These are phyloP conservation scores for Cephonodes hylas DNA, from an alignment of 2,888 invertebrate genomes.

Conservation along the genomic window DNA sequence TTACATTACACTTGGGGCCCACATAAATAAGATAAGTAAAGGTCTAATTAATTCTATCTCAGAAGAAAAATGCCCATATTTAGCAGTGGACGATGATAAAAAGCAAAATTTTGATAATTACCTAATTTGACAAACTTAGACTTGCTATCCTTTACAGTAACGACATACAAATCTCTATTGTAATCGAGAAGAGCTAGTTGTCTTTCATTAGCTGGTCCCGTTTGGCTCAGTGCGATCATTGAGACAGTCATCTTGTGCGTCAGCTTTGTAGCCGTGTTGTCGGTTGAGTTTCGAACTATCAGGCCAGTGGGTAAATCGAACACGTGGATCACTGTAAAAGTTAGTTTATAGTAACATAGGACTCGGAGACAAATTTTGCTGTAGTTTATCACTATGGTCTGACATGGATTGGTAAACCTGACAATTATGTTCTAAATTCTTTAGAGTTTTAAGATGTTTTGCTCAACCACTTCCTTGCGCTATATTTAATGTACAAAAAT, in stretches of 20 bases:
- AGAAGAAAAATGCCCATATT: no score
- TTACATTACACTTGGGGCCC: no score
- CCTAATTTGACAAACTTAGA: slow-evolving; percentile 88
- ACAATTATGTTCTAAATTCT: no score
- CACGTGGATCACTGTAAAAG: slow-evolving; percentile 89
- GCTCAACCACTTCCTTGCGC: no score
- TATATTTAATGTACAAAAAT: no score
- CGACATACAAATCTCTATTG: slow-evolving; percentile 92
- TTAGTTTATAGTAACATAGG: no score
- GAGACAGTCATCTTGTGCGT: slow-evolving; percentile 89
- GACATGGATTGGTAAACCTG: no score
- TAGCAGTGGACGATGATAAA: neutral
- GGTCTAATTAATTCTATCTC: no score
- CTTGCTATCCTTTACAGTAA: slow-evolving; percentile 84
- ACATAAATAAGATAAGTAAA: no score
- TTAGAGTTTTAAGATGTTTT: no score
- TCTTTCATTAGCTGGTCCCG: slow-evolving; percentile 89
- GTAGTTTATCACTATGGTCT: no score
- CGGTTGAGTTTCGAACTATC: slow-evolving; percentile 85
- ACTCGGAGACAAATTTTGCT: no score
- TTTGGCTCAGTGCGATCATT: slow-evolving; percentile 91
- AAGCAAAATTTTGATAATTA: slow-evolving; percentile 48
- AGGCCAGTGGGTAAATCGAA: slow-evolving; percentile 88
- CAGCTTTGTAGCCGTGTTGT: slow-evolving; percentile 86
- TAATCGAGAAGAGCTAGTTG: slow-evolving; percentile 93